Evolutionary conservation across 2,888 invertebrate species (phyloP).

Genomic region (Drosophila incognita): DNA sequence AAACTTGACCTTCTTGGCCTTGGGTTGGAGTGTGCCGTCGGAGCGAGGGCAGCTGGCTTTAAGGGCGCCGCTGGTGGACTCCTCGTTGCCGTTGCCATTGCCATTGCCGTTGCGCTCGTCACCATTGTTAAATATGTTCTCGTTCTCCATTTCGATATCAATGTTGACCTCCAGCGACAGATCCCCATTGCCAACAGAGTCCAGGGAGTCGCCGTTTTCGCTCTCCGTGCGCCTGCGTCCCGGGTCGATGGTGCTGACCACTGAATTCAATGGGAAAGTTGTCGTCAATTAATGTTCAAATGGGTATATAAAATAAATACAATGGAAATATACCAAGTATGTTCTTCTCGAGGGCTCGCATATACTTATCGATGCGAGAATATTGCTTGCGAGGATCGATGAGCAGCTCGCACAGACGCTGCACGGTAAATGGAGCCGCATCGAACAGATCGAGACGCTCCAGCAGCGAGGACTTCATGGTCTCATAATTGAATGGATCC

Average conservation of each 20-base stretch:
- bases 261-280: constrained; percentile 80
- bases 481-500: constrained; percentile 95
- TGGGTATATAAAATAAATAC: not conserved
- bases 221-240: constrained; percentile 88
- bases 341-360: constrained; percentile 98
- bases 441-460: constrained; percentile 93
- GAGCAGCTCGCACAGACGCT: constrained; percentile 96
- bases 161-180: constrained; percentile 86
- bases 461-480: constrained; percentile 92
- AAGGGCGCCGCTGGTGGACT: constrained; percentile 25
- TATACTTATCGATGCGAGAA: constrained; percentile 97
- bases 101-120: constrained; percentile 69
- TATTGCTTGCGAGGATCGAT: constrained; percentile 97
- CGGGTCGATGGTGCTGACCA: constrained; percentile 91
- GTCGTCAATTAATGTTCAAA: not conserved
- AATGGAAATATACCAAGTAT: constrained; percentile 86
- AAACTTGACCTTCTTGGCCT: constrained; percentile 85
- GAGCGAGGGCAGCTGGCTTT: constrained; percentile 68
- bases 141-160: constrained; percentile 87
- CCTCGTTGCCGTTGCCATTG: constrained; percentile 27
- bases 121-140: constrained; percentile 82
- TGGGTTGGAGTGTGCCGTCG: constrained; percentile 83
- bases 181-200: constrained; percentile 85
- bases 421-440: constrained; percentile 97
- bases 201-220: constrained; percentile 88